Conservation (phyloP, 2,113 vertebrate species). For the Amphiprion percula region DNA sequence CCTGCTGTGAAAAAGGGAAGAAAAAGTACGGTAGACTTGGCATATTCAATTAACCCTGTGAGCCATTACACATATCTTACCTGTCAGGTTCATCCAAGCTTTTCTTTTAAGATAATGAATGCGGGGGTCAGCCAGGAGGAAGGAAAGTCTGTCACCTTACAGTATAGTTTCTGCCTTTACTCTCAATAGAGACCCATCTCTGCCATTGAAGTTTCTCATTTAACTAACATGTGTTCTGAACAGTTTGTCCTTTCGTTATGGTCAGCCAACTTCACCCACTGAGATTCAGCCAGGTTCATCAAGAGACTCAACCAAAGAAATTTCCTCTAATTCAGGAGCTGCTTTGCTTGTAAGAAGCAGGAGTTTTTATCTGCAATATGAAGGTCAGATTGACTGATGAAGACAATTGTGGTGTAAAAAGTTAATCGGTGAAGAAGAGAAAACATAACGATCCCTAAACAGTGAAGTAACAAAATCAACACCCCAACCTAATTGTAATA, state of each 20-base stretch:
- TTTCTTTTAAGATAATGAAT: background rate
- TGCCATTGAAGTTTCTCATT: slow-evolving; percentile 5
- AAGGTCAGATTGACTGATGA: no score
- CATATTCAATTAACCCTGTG: slow-evolving; percentile 17
- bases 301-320: no score
- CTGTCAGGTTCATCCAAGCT: slow-evolving; percentile 17
- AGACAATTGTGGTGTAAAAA: background rate
- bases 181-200: background rate
- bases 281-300: no score
- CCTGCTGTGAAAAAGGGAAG: slow-evolving; percentile 1
- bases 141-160: background rate
- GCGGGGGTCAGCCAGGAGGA: background rate
- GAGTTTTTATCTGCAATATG: no score
- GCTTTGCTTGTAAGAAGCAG: no score
- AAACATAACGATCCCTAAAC: background rate
- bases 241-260: slow-evolving; percentile 4
- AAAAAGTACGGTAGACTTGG: background rate
- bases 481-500: background rate
- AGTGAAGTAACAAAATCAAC: background rate
- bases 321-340: no score
- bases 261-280: background rate
- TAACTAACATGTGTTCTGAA: background rate
- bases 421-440: background rate
- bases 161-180: background rate
- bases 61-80: background rate